Evolutionary conservation across 2,113 vertebrate species (phyloP).

Genomic region (Ammospiza caudacuta): DNA sequence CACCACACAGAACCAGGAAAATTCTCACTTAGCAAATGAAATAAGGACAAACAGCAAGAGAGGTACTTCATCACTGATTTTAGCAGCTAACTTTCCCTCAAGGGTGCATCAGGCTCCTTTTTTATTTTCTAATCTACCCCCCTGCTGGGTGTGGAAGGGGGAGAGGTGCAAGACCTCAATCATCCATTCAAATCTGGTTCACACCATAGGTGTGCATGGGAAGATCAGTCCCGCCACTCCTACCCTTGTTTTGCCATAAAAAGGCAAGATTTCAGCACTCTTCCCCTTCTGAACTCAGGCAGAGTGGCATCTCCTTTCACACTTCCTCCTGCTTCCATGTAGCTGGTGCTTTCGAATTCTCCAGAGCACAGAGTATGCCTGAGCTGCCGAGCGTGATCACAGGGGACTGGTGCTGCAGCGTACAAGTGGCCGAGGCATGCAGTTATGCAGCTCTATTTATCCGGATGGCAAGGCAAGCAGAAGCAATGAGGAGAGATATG

Average conservation of each 20-base stretch:
- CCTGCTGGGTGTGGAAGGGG: neutral
- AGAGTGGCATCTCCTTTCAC: neutral
- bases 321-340: neutral
- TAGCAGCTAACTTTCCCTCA: neutral
- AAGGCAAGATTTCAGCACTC: neutral
- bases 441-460: neutral
- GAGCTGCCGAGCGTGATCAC: neutral
- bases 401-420: neutral
- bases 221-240: neutral
- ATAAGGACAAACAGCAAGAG: neutral
- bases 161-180: neutral
- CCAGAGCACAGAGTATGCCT: neutral
- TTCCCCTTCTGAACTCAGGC: neutral
- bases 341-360: neutral
- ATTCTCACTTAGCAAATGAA: conserved; percentile 12
- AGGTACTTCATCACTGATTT: neutral
- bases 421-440: neutral
- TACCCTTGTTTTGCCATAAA: neutral
- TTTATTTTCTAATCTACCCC: neutral
- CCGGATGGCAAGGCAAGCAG: neutral
- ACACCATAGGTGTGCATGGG: fast-evolving
- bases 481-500: conserved; percentile 1
- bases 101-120: neutral
- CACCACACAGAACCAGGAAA: neutral
- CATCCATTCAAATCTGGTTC: neutral